Base-by-base conservation (phyloP, 2,797 vertebrate genomes). In the Rousettus madagascariensis region DNA sequence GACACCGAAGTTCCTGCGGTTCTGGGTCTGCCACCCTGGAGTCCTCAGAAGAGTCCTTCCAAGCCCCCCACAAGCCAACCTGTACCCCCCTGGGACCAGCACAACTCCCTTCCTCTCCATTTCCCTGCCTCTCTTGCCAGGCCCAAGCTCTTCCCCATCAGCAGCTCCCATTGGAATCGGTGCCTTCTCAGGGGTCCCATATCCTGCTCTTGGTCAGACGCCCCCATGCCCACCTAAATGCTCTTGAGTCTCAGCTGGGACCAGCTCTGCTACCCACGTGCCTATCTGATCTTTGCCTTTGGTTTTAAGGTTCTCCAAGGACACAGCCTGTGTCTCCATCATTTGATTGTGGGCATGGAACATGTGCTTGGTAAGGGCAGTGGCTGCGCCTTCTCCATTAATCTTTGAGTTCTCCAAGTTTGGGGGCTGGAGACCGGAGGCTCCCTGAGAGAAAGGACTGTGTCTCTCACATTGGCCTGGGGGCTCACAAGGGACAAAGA, bases 1-100 rank as follows among this genome's bases (percentile, higher is more conserved):
- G 51, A 20, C 2, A 12, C 36, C 16, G 0, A 3, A 8, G 16
- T 72, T 17, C 68, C 0, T 5, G 30, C 16, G 8, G 1, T 6
- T 7, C 53, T 33, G 8, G 7, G 5, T 16, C 41, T 57, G 63
- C 30, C n/a, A 19, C 26, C 19, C 55, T 33, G 66, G 36, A 26
- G 19, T 49, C 74, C 41, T 49, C 57, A n/a, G 24, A 38, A 68
- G 49, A 49, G 53, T 51, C 24, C 82, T 41, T 17, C 30, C 12
- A 3, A 26, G 74, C 20, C 30, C 30, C 9, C 2, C 26, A 2
- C 11, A 16, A 66, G 69, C 4, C 84, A 53, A 75, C 8, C 30
- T 83, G 8, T 9, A 71, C 3, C 33, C 26, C 4, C 15, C 8
- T 9, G 5, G 30, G 17, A 13, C 49, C 22, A 69, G 24, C 10